A percentile compares a stretch with the other conserved stretches of the same genome.
Evolutionary conservation across 2,888 invertebrate species (phyloP).

Genomic region (Orthonychiurus folsomi): DNA sequence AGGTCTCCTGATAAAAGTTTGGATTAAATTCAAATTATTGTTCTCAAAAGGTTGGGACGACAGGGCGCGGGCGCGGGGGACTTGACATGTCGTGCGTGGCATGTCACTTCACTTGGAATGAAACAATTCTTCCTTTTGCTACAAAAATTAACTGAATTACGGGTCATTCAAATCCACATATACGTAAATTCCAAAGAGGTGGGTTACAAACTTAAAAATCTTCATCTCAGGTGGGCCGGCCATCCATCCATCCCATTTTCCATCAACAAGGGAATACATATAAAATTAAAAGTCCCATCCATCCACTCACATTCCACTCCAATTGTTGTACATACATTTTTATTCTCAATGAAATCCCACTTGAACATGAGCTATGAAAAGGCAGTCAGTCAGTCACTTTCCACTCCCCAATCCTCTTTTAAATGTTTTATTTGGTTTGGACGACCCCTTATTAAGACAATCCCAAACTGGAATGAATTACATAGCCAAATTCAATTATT

Average conservation of each 20-base stretch:
- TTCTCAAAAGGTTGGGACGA: too few relatives aligned
- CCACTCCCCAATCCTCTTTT: background rate
- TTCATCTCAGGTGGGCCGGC: background rate
- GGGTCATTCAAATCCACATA: background rate
- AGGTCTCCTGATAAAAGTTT: background rate
- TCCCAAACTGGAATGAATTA: too few relatives aligned
- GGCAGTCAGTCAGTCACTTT: too few relatives aligned
- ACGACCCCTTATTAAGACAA: background rate
- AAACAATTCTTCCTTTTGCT: background rate
- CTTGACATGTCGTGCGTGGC: background rate
- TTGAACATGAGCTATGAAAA: background rate
- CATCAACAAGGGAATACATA: background rate
- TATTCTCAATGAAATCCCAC: background rate
- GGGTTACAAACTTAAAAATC: too few relatives aligned
- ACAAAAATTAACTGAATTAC: too few relatives aligned
- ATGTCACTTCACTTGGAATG: background rate
- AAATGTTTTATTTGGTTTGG: background rate
- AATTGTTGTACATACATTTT: too few relatives aligned
- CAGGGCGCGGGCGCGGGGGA: too few relatives aligned
- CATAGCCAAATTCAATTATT: too few relatives aligned
- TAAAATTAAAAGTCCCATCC: background rate
- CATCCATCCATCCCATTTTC: background rate
- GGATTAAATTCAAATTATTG: background rate
- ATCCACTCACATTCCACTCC: too few relatives aligned
- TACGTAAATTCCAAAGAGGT: background rate